A percentile compares a stretch with the other conserved stretches of the same genome.
phyloP scores from a whole-genome alignment of 2,888 invertebrate genomes.

The Liposcelis brunnea region DNA sequence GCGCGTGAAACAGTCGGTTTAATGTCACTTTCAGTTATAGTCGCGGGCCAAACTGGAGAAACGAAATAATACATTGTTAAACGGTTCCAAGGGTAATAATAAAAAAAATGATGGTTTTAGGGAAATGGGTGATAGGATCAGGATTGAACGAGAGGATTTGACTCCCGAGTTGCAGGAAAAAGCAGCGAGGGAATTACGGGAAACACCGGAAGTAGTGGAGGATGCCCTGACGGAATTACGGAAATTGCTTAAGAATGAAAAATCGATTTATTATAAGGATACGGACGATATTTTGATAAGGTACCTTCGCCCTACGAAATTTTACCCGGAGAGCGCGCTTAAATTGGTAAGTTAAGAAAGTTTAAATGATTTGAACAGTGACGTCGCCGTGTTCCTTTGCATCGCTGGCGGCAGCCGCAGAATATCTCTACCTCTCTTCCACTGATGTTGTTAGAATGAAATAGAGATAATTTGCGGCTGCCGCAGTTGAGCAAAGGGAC shows the following conservation, averaged over 20 bases:
- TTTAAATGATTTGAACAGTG: too few relatives aligned
- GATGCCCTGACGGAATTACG: conserved; percentile 41
- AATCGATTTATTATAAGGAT: conserved; percentile 47
- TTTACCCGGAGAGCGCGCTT: conserved; percentile 62
- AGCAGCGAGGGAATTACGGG: conserved; percentile 46
- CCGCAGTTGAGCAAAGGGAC: too few relatives aligned
- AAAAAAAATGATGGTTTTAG: conserved; percentile 4
- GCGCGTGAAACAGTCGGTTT: too few relatives aligned
- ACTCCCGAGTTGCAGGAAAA: conserved; percentile 37
- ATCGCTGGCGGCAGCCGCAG: too few relatives aligned
- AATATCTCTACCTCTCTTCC: too few relatives aligned
- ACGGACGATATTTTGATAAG: conserved; percentile 63
- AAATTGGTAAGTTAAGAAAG: conserved; percentile 42
- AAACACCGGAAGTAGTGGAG: conserved; percentile 48
- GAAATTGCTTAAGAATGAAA: conserved; percentile 36
- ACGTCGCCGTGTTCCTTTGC: background rate
- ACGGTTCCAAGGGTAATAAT: too few relatives aligned
- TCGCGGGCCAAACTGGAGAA: too few relatives aligned
- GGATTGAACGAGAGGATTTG: conserved; percentile 39
- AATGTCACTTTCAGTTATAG: too few relatives aligned
- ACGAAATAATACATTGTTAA: too few relatives aligned
- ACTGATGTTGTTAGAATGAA: too few relatives aligned
- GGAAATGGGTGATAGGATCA: conserved; percentile 16
- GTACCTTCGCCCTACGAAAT: conserved; percentile 67
- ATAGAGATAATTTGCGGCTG: too few relatives aligned